Percentiles rank a stretch among this genome's conserved stretches.
Evolutionary conservation across 1,140 invertebrate genomes (phyloP).

Genomic region (Maconellicoccus hirsutus): DNA sequence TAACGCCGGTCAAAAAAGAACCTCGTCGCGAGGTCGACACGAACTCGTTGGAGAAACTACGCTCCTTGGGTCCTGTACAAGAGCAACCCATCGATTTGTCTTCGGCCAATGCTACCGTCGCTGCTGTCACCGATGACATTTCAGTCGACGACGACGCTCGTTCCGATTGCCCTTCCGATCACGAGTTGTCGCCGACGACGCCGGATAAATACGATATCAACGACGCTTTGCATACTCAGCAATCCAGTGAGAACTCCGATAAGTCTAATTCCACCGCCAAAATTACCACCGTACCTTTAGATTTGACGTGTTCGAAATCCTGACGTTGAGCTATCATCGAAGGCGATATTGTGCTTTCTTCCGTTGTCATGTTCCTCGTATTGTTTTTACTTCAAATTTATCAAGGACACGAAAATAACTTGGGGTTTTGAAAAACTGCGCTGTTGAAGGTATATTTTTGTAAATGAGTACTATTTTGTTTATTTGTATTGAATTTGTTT

Average conservation of each 20-base stretch:
- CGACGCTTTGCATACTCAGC: neutral
- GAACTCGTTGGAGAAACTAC: neutral
- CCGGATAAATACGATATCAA: neutral
- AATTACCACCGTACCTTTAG: neutral
- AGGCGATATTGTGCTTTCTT: too few relatives aligned
- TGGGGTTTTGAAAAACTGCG: too few relatives aligned
- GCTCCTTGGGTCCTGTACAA: neutral
- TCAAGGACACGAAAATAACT: too few relatives aligned
- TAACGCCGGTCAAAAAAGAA: neutral
- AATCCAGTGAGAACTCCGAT: neutral
- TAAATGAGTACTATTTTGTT: too few relatives aligned
- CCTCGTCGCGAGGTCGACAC: neutral
- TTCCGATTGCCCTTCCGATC: neutral
- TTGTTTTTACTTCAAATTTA: too few relatives aligned
- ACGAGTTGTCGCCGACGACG: neutral
- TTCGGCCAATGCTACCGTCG: neutral
- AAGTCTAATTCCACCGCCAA: neutral
- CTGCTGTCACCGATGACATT: neutral
- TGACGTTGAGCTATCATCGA: neutral
- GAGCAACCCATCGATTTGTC: conserved; percentile 13
- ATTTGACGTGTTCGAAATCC: conserved; percentile 10
- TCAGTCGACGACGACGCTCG: neutral
- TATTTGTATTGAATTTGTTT: too few relatives aligned
- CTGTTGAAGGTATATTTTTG: too few relatives aligned
- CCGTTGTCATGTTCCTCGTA: too few relatives aligned